Evolutionary conservation across 2,113 vertebrate genomes (phyloP), one percentile per base, ranked within the genome.

Genomic region (human (Homo sapiens)): DNA sequence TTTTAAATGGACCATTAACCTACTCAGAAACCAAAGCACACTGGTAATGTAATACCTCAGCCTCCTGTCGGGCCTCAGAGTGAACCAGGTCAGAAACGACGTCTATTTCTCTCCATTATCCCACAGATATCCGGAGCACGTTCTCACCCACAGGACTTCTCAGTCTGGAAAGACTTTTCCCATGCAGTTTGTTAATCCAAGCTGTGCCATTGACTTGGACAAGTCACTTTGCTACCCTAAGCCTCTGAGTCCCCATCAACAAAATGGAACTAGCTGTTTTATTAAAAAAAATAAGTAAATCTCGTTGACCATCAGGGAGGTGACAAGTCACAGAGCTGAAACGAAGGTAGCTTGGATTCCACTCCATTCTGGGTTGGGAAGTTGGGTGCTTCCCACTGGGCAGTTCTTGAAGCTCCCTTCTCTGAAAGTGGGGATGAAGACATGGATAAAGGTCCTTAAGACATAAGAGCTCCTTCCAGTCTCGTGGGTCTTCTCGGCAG

Each of bases 1-100:
- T 98, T 98, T 98, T 96, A 98, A 99, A 98, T 95, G 97, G 96
- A 93, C 98, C n/a, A 10, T 98, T 98, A 98, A 94, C 90, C 97
- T 98, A 93, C 97, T 97, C 50, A 6, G 93, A 94, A 95, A 96
- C 38, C 43, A 73, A 70, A 97, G 78, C 59, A 8, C 48, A 84
- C 80, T 94, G 96, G 95, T 97, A 95, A 72, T 84, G 95, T 81
- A 97, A 95, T 87, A 61, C 0, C 0, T 73, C 57, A 40, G n/a
- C 95, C 93, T 96, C 88, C 91, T 93, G 96, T 79, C 30, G 23
- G 97, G 90, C 89, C 50, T 66, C 14, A 8, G 94, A 97, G 96
- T 79, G 93, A 98, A 94, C 89, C 92, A 66, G 76, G 94, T 97
- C 97, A 97, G 96, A 93, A 50, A 96, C 75, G 55, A 95, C 75